Evolutionary conservation across 2,888 invertebrate species (phyloP).

Genomic region (Eilema griseolum): DNA sequence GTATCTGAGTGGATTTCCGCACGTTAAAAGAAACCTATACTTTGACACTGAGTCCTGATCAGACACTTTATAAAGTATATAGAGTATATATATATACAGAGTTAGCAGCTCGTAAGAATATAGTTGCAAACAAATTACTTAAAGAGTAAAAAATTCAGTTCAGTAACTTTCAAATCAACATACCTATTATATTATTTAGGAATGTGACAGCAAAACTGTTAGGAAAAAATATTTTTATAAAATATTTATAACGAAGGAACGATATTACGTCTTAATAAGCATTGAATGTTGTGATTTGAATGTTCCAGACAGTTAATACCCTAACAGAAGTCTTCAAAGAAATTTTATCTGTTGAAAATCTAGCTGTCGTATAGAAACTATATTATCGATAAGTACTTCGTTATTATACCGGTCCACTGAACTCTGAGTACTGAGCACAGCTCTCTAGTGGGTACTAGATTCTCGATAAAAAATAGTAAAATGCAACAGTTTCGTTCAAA

Average conservation of each 20-base stretch:
- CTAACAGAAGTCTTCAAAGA: constrained; percentile 34
- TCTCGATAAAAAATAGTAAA: constrained; percentile 56
- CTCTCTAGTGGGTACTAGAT: constrained; percentile 53
- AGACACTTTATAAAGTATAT: too few relatives aligned
- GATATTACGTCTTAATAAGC: not conserved
- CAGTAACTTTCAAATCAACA: too few relatives aligned
- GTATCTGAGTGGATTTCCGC: too few relatives aligned
- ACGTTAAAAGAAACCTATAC: too few relatives aligned
- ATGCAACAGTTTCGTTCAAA: constrained; percentile 55
- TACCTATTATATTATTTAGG: too few relatives aligned
- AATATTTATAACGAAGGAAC: too few relatives aligned
- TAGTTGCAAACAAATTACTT: not conserved
- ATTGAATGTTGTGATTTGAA: not conserved
- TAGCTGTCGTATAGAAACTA: constrained; percentile 36
- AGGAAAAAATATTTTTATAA: too few relatives aligned
- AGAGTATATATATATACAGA: too few relatives aligned
- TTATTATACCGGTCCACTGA: constrained; percentile 61
- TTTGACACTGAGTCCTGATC: not conserved
- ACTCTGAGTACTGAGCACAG: constrained; percentile 53
- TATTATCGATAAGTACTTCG: constrained; percentile 53
- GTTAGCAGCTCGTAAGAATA: not conserved
- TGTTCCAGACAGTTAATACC: constrained; percentile 14
- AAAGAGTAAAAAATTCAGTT: not conserved
- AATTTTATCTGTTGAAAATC: constrained; percentile 41
- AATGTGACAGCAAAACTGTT: too few relatives aligned